Evolutionary conservation across 2,113 vertebrate genomes (phyloP).

Genomic region (Reinhardtius hippoglossoides): DNA sequence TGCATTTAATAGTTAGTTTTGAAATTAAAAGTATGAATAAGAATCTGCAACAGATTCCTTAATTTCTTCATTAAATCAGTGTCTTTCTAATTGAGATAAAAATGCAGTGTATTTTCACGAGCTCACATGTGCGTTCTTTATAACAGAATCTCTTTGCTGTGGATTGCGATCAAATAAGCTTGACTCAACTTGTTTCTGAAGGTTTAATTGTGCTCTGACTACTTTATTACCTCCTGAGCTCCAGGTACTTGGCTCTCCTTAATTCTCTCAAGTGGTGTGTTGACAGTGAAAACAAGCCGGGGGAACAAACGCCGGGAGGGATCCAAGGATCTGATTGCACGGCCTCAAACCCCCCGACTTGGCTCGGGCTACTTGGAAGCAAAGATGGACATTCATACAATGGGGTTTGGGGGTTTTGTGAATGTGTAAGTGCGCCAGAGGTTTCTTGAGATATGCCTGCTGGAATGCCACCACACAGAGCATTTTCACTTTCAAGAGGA

Average conservation of each 20-base stretch:
- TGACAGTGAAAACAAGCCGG: conserved; percentile 81
- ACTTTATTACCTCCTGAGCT: conserved; percentile 76
- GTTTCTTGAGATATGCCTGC: conserved; percentile 54
- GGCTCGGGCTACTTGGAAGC: conserved; percentile 25
- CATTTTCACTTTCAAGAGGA: conserved; percentile 40
- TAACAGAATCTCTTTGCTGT: conserved; percentile 24
- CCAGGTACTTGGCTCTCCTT: conserved; percentile 75
- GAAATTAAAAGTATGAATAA: not conserved
- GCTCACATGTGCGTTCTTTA: conserved; percentile 24
- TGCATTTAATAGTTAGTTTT: not conserved
- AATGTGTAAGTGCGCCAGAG: conserved; percentile 45
- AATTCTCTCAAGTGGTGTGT: conserved; percentile 80
- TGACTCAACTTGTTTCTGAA: conserved; percentile 66
- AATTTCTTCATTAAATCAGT: conserved; percentile 6
- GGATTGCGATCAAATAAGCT: conserved; percentile 49
- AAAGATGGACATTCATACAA: conserved; percentile 53
- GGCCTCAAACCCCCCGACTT: conserved; percentile 43
- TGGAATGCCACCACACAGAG: conserved; percentile 44
- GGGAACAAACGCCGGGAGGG: conserved; percentile 66
- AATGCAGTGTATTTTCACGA: conserved; percentile 5
- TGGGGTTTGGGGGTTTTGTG: conserved; percentile 49
- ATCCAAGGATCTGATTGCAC: conserved; percentile 75
- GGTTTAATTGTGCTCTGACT: conserved; percentile 74
- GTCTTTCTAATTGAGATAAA: not conserved
- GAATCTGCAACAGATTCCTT: not conserved